These are phyloP conservation scores for Lasioglossum morio DNA, from an alignment of 2,888 invertebrate genomes.

Conservation along the genomic window DNA sequence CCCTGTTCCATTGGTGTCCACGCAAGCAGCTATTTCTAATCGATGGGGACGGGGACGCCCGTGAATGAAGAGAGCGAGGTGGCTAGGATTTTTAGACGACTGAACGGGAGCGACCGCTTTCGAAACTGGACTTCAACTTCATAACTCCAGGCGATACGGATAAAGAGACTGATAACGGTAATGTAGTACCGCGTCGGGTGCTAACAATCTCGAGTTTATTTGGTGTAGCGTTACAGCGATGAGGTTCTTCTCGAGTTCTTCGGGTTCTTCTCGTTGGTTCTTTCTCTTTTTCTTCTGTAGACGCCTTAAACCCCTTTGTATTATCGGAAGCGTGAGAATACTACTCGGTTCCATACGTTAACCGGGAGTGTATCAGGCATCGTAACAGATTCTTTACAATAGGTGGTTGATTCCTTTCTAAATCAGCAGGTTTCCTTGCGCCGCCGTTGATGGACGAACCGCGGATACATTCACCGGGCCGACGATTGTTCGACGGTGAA, in stretches of 20 bases:
- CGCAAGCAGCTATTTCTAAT: not conserved
- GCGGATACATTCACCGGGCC: slow-evolving; percentile 39
- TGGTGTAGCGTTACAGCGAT: not conserved
- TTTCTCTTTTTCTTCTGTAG: not conserved
- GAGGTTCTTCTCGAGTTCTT: not conserved
- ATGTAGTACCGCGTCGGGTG: not conserved
- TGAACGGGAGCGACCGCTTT: not conserved
- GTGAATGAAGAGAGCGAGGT: too few relatives aligned
- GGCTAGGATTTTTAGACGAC: not conserved
- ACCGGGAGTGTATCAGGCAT: slow-evolving; percentile 12
- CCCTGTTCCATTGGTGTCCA: not conserved
- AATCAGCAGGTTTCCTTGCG: slow-evolving; percentile 36
- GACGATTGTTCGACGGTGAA: slow-evolving; percentile 36
- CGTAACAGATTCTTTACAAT: slow-evolving; percentile 47
- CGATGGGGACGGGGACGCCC: not conserved
- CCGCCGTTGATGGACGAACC: slow-evolving; percentile 28
- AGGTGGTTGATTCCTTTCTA: slow-evolving; percentile 68
- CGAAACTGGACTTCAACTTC: slow-evolving; percentile 10
- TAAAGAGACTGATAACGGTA: slow-evolving; percentile 12
- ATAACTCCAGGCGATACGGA: not conserved
- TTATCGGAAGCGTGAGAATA: slow-evolving; percentile 43
- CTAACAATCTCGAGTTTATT: not conserved
- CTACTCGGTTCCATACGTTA: slow-evolving; percentile 1
- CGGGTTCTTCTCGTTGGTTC: not conserved
- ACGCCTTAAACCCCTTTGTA: slow-evolving; percentile 4